Conservation (phyloP, 2,888 invertebrate species). For the Limnephilus lunatus region DNA sequence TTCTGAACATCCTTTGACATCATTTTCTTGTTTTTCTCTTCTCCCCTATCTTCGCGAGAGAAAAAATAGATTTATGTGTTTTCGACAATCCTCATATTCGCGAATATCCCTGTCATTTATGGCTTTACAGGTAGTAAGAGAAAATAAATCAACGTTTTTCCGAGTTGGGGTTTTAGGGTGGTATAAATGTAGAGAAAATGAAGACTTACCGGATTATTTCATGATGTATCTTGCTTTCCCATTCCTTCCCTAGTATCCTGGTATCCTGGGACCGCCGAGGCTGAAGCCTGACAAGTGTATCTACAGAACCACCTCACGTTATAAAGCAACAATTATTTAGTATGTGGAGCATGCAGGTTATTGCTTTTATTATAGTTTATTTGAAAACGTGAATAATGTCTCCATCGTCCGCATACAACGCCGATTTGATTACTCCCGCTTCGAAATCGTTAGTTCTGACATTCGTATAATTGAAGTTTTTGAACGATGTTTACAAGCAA, state of each 20-base stretch:
- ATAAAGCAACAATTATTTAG: slow-evolving; percentile 51
- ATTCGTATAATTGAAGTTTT: slow-evolving; percentile 29
- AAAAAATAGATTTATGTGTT: slow-evolving; percentile 25
- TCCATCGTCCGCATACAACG: slow-evolving; percentile 22
- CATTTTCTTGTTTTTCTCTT: slow-evolving; percentile 21
- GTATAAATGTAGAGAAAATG: neutral
- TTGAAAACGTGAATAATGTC: neutral
- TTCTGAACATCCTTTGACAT: neutral
- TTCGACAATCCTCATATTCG: slow-evolving; percentile 21
- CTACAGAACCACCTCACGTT: slow-evolving; percentile 47
- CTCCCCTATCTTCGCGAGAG: neutral
- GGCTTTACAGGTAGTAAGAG: neutral
- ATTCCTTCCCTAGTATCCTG: slow-evolving; percentile 60
- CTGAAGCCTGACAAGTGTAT: slow-evolving; percentile 30
- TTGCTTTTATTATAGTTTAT: slow-evolving; percentile 4
- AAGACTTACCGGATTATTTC: slow-evolving; percentile 64
- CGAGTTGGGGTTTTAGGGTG: neutral
- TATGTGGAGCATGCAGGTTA: slow-evolving; percentile 9
- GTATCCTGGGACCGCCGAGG: slow-evolving; percentile 18
- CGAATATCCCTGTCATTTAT: slow-evolving; percentile 2
- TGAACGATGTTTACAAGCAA: slow-evolving; percentile 57
- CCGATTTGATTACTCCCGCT: neutral
- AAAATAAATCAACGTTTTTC: slow-evolving; percentile 11
- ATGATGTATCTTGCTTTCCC: slow-evolving; percentile 64
- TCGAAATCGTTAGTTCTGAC: slow-evolving; percentile 15